phyloP scores from a whole-genome alignment of 2,797 vertebrate genomes.

The Avahi laniger region DNA sequence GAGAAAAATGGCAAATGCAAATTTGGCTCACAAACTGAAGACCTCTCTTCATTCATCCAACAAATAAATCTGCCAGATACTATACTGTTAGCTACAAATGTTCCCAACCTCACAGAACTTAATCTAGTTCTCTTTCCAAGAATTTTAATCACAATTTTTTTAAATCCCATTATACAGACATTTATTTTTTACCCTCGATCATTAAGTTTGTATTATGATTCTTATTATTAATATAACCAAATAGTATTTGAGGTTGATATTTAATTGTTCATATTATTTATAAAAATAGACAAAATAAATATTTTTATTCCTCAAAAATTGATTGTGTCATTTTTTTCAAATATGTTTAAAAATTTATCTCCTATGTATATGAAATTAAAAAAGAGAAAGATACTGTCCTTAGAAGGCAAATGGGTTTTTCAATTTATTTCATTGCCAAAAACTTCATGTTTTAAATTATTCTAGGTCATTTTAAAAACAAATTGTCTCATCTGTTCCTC shows the following conservation, averaged over 20 bases:
- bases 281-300: background rate
- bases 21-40: background rate
- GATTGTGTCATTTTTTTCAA: background rate
- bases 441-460: slow-evolving; percentile 26
- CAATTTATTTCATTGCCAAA: background rate
- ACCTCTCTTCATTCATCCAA: background rate
- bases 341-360: background rate
- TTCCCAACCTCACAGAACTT: background rate
- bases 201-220: background rate
- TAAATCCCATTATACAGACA: background rate
- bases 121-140: background rate
- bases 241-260: background rate
- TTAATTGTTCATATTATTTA: background rate
- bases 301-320: background rate
- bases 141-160: background rate
- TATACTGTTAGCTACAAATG: background rate
- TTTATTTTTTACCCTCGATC: background rate
- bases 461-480: slow-evolving; percentile 44
- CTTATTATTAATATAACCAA: background rate
- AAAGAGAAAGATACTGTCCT: background rate
- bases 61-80: background rate
- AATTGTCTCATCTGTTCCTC: slow-evolving; percentile 26
- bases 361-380: background rate
- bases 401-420: slow-evolving; percentile 12
- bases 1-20: background rate